Conservation (phyloP, 2,888 invertebrate species). For the Meteorus colon region DNA sequence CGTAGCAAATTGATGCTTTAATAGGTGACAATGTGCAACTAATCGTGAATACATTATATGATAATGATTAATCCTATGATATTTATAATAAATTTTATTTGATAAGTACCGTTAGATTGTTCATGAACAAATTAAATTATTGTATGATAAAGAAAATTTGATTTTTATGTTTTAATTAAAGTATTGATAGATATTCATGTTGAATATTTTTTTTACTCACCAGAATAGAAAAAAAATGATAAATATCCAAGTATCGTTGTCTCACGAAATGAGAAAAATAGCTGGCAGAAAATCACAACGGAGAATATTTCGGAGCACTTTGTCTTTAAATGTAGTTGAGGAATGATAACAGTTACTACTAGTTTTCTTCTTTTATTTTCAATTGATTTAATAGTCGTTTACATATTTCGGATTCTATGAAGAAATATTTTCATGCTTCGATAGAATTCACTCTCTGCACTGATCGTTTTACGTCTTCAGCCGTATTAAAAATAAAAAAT, state of each 20-base stretch:
- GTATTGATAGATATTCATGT: neutral
- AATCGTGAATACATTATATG: conserved; percentile 15
- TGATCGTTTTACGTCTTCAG: neutral
- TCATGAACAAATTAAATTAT: conserved; percentile 6
- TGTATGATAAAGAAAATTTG: neutral
- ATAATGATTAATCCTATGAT: neutral
- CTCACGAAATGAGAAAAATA: conserved; percentile 4
- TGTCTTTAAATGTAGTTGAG: neutral
- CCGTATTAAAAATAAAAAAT: too few relatives aligned
- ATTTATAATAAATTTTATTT: conserved; percentile 8
- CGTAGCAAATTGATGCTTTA: conserved; percentile 14
- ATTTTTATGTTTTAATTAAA: neutral
- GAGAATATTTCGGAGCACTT: neutral
- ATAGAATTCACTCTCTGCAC: neutral
- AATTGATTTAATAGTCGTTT: neutral
- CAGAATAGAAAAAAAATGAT: conserved; percentile 25
- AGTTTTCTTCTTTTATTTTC: neutral
- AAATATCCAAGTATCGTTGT: conserved; percentile 34
- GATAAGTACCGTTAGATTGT: neutral
- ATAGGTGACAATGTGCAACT: conserved; percentile 24
- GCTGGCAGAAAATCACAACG: neutral
- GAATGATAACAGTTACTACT: neutral
- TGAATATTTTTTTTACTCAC: conserved; percentile 25
- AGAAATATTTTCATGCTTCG: neutral
- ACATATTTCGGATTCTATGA: neutral